These are phyloP conservation scores for Axea sp. DNA, from an alignment of 2,888 invertebrate genomes.

Conservation along the genomic window DNA sequence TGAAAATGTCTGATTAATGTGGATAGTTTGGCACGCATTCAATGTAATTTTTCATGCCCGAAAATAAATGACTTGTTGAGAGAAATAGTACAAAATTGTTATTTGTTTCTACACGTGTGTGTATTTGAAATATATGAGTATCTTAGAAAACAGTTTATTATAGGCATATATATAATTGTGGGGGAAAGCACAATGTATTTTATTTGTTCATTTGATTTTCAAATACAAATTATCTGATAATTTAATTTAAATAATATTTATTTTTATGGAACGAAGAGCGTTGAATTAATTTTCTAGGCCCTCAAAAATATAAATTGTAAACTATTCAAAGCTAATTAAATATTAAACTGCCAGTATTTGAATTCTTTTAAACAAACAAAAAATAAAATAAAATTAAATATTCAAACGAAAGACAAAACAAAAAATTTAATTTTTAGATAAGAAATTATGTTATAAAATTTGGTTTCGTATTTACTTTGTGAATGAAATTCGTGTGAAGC, in stretches of 20 bases:
- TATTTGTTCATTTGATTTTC: conserved; percentile 8
- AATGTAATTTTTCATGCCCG: conserved; percentile 23
- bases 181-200: conserved; percentile 9
- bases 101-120: conserved; percentile 25
- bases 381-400: no score
- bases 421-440: no score
- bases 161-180: conserved; percentile 6
- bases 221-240: background rate
- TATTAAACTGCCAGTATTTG: no score
- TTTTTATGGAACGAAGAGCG: no score
- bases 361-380: no score
- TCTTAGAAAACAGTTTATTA: conserved; percentile 20
- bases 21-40: conserved; percentile 36
- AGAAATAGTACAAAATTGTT: conserved; percentile 39
- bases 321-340: no score
- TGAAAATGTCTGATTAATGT: conserved; percentile 35
- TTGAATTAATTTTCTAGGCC: no score
- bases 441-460: no score
- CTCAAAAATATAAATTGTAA: no score
- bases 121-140: conserved; percentile 23
- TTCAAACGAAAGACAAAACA: no score
- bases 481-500: conserved; percentile 25
- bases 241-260: conserved; percentile 6
- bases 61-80: conserved; percentile 39
- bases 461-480: no score